Evolutionary conservation across 2,888 invertebrate genomes (phyloP), one percentile per base, ranked within the genome.

Genomic region (Patella caerulea): DNA sequence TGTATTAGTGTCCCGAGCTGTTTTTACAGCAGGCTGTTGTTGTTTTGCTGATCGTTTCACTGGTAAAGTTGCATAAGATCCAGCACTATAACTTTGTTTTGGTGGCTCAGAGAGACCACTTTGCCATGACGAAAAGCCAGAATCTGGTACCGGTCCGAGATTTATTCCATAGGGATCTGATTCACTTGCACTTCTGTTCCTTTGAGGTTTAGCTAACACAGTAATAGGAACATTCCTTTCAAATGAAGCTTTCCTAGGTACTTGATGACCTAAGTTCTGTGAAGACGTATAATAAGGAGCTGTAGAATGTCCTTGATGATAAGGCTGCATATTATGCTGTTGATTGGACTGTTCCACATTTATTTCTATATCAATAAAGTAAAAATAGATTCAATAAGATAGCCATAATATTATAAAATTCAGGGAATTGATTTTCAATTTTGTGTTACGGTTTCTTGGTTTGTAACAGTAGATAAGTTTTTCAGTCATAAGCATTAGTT

Each of bases 21-120:
- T 11, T 59, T 59, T 59, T n/a, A 74, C 65, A 5, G 29, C 65
- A 45, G 29, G 74, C 52, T 74, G 65, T n/a, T 52, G 52, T 45
- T 59, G 52, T 65, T 65, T 65, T 19, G 76, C 56, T n/a, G 71
- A 72, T 74, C 82, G 85, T 78, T 83, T 84, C 14, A 80, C 77
- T 17, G 86, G 86, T 70, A 86, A 74, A 14, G 86, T 85, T 19
- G 81, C 78, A 78, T 81, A 86, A 29, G 84, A 86, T 2, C 86
- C 86, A 78, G 80, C 83, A 74, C 54, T 77, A 76, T 78, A 80
- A 74, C 7, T 77, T 73, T 71, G 76, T 54, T 75, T 71, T 15
- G 77, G 71, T 70, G 76, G 65, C 11, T 73, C 76, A 34, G 77
- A 45, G 34, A 54, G 52, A 19, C 74, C 76, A 55, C 74, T 73